Evolutionary conservation across 2,888 invertebrate genomes (phyloP).

Genomic region (Octonoba sinensis): DNA sequence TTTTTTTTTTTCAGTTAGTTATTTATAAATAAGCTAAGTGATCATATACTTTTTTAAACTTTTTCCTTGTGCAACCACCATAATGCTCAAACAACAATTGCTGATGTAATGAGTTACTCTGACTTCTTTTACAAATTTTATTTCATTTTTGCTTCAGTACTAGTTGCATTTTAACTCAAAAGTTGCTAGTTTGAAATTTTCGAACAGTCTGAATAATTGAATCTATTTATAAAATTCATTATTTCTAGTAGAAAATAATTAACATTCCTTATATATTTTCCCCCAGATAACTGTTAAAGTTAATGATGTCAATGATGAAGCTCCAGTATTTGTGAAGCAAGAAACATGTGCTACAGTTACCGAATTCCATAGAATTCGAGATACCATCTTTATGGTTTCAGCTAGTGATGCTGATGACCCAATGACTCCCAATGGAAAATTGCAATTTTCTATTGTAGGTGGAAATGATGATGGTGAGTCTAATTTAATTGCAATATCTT

Average conservation of each 20-base stretch:
- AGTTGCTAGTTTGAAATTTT: too few species aligned
- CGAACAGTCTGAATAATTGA: background rate
- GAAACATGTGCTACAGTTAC: conserved; percentile 69
- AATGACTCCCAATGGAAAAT: conserved; percentile 82
- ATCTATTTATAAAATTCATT: too few species aligned
- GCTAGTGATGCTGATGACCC: conserved; percentile 88
- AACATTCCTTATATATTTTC: background rate
- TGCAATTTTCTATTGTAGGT: conserved; percentile 79
- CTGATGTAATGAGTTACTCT: too few species aligned
- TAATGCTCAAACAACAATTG: too few species aligned
- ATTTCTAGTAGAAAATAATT: background rate
- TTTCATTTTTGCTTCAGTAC: too few species aligned
- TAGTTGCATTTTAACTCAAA: too few species aligned
- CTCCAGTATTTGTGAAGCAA: conserved; percentile 77
- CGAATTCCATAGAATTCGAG: conserved; percentile 88
- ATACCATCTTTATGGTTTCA: conserved; percentile 81
- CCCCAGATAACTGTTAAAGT: conserved; percentile 75
- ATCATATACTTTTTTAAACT: too few species aligned
- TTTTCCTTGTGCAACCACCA: too few species aligned
- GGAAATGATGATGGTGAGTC: conserved; percentile 80
- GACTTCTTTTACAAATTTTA: too few species aligned
- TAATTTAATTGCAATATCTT: background rate
- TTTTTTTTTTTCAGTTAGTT: too few species aligned
- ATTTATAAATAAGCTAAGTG: too few species aligned
- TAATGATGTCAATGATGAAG: conserved; percentile 88